Evolutionary conservation across 2,888 invertebrate species (phyloP).

Genomic region (Cyrtodaria siliqua): DNA sequence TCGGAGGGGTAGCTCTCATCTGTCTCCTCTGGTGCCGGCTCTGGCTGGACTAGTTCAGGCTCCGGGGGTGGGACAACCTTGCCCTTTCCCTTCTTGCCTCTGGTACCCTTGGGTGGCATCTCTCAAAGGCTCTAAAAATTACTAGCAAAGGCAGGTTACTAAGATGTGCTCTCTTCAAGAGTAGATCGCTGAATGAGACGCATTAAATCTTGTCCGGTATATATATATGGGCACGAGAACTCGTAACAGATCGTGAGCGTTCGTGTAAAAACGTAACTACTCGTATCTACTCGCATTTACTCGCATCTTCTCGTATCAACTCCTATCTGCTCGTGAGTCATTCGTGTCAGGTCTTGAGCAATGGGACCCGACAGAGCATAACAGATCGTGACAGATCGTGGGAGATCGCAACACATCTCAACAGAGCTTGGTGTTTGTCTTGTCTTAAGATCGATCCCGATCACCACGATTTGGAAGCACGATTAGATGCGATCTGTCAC

Average conservation of each 20-base stretch:
- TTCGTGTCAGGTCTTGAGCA: slow-evolving; percentile 13
- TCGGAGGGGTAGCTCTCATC: slow-evolving; percentile 2
- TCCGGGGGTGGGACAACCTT: slow-evolving; percentile 30
- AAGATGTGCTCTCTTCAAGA: slow-evolving; percentile 11
- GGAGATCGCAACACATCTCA: slow-evolving; percentile 25
- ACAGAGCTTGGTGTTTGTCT: slow-evolving; percentile 22
- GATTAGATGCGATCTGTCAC: slow-evolving; percentile 24
- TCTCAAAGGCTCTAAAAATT: slow-evolving; percentile 13
- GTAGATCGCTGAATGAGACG: slow-evolving; percentile 4
- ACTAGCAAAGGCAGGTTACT: not conserved
- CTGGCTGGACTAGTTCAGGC: slow-evolving; percentile 52
- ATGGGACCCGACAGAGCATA: not conserved
- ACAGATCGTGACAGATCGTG: slow-evolving; percentile 21
- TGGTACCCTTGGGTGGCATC: slow-evolving; percentile 19
- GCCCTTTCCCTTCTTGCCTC: slow-evolving; percentile 16
- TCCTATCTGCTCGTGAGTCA: slow-evolving; percentile 20
- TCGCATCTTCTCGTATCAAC: slow-evolving; percentile 15
- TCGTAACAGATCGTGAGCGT: slow-evolving; percentile 21
- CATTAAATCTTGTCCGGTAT: slow-evolving; percentile 2
- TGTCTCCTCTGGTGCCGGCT: slow-evolving; percentile 22
- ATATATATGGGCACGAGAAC: not conserved
- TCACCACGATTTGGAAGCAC: slow-evolving; percentile 19
- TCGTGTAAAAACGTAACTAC: slow-evolving; percentile 7
- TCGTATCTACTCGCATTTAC: slow-evolving; percentile 1
- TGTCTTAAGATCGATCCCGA: slow-evolving; percentile 24